phyloP scores from a whole-genome alignment of 1,140 invertebrate species.

The Mizuhopecten yessoensis region DNA sequence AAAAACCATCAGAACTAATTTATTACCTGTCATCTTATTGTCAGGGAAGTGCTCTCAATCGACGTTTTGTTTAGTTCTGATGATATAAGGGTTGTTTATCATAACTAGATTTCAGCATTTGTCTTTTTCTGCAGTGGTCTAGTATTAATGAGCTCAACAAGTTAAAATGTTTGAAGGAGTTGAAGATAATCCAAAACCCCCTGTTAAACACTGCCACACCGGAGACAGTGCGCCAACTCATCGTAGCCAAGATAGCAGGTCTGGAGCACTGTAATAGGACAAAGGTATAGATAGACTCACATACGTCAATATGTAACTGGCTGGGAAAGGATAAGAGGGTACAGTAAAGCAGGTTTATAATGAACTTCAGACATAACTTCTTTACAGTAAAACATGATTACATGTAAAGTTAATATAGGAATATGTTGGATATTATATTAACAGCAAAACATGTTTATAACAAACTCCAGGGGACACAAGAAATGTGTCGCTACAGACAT shows the following conservation, averaged over 20 bases:
- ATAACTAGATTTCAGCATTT: background rate
- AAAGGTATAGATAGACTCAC: slow-evolving; percentile 70
- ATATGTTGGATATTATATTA: too few species aligned
- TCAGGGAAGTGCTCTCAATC: too few species aligned
- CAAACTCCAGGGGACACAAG: too few species aligned
- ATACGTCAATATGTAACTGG: too few species aligned
- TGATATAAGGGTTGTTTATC: slow-evolving; percentile 57
- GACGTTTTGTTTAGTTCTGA: background rate
- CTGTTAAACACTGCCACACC: slow-evolving; percentile 87
- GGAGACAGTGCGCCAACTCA: slow-evolving; percentile 89
- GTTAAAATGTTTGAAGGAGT: slow-evolving; percentile 87
- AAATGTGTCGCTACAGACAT: too few species aligned
- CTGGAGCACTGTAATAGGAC: slow-evolving; percentile 83
- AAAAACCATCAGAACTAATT: too few species aligned
- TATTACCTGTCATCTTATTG: too few species aligned
- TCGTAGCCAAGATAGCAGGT: slow-evolving; percentile 89
- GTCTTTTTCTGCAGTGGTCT: slow-evolving; percentile 87
- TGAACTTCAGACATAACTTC: too few species aligned
- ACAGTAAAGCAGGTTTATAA: too few species aligned
- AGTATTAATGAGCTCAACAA: slow-evolving; percentile 93
- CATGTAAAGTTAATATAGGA: too few species aligned
- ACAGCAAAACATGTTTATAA: too few species aligned
- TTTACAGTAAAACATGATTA: too few species aligned
- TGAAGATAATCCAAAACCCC: slow-evolving; percentile 90
- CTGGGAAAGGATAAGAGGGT: background rate